Evolutionary conservation across 2,113 vertebrate species (phyloP).

Genomic region (Seriola quinqueradiata): DNA sequence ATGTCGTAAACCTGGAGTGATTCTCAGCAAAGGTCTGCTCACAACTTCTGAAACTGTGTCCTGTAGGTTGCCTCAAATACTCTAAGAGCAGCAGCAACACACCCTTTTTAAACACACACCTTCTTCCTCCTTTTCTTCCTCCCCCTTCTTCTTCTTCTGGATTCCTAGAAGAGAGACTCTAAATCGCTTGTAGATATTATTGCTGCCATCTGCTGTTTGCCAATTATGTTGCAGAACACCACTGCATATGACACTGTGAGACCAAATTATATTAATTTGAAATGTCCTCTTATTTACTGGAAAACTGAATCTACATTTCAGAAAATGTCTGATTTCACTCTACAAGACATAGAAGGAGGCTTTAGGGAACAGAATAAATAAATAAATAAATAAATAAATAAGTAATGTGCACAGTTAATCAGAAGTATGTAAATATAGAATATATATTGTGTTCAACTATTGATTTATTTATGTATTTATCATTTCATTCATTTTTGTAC

Average conservation of each 20-base stretch:
- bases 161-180: neutral
- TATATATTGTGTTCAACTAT: too few relatives aligned
- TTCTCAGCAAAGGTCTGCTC: neutral
- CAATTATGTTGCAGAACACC: neutral
- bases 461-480: too few relatives aligned
- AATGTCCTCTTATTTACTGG: neutral
- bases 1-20: neutral
- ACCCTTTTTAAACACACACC: constrained; percentile 23
- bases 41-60: neutral
- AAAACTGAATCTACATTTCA: neutral
- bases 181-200: neutral
- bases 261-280: neutral
- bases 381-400: too few relatives aligned
- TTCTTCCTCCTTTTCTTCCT: constrained; percentile 7
- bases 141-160: constrained; percentile 39
- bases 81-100: constrained; percentile 5
- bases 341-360: too few relatives aligned
- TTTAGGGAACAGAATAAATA: too few relatives aligned
- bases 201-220: constrained; percentile 57
- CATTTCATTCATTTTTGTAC: neutral
- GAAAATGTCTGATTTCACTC: neutral
- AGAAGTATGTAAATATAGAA: too few relatives aligned
- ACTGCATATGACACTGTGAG: neutral
- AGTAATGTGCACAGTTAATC: too few relatives aligned
- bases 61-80: neutral